Conservation (phyloP, 2,888 invertebrate genomes). For the Agrotis segetum region DNA sequence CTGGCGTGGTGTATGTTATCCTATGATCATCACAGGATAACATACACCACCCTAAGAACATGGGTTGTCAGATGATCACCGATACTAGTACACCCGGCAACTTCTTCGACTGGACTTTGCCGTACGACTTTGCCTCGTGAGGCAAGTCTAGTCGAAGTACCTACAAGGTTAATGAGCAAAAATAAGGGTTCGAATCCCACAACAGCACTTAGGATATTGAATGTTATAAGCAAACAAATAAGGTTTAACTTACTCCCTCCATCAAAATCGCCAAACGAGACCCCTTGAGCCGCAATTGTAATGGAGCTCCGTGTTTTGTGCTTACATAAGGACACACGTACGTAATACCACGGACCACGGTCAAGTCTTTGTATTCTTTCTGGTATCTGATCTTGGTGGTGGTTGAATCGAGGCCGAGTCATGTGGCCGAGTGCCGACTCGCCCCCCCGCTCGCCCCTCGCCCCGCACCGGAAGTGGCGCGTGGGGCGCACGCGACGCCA, state of each 20-base stretch:
- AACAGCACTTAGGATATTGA: neutral
- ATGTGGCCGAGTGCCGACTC: constrained; percentile 73
- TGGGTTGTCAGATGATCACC: too few species aligned
- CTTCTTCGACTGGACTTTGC: too few species aligned
- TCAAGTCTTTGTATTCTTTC: constrained; percentile 75
- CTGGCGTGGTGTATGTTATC: too few species aligned
- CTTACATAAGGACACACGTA: constrained; percentile 34
- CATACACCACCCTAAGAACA: too few species aligned
- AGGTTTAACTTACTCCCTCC: constrained; percentile 32
- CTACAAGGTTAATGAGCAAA: constrained; percentile 14
- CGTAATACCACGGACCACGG: constrained; percentile 68
- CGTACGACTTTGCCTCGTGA: too few species aligned
- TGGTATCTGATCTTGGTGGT: constrained; percentile 82
- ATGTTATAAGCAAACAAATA: constrained; percentile 16
- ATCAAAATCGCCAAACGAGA: constrained; percentile 24
- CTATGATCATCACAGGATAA: too few species aligned
- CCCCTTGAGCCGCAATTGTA: neutral
- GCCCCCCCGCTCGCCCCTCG: constrained; percentile 42
- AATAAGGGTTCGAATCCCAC: neutral
- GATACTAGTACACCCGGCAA: too few species aligned
- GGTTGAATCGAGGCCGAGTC: constrained; percentile 83
- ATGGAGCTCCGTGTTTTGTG: constrained; percentile 27
- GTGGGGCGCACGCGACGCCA: constrained; percentile 83
- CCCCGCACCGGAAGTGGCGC: constrained; percentile 82
- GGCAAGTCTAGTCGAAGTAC: neutral